These are phyloP conservation scores for Buceros bicornis DNA, from an alignment of 2,797 vertebrate genomes.

Conservation along the genomic window DNA sequence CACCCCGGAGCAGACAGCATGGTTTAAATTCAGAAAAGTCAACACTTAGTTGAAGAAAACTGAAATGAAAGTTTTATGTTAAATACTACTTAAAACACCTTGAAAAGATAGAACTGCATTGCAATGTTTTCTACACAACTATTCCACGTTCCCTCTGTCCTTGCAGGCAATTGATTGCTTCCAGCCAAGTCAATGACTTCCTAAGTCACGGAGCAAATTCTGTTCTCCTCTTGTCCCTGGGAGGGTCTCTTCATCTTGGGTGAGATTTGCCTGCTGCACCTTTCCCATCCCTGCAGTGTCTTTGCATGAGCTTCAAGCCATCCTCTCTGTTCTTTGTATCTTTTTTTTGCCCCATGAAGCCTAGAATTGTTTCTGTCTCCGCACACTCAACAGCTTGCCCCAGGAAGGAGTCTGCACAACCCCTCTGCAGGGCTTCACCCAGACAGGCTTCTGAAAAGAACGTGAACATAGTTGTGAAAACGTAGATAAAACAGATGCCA, in stretches of 20 bases:
- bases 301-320: not conserved
- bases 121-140: not conserved
- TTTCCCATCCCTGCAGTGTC: not conserved
- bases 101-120: not conserved
- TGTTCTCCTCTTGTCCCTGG: not conserved
- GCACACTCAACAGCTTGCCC: not conserved
- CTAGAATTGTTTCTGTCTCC: not conserved
- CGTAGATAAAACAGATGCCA: constrained; percentile 69
- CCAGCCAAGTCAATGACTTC: not conserved
- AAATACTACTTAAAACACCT: not conserved
- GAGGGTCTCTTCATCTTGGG: not conserved
- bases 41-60: not conserved
- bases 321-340: not conserved
- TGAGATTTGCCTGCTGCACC: not conserved
- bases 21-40: not conserved
- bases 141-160: not conserved
- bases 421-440: constrained; percentile 31
- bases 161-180: not conserved
- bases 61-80: not conserved
- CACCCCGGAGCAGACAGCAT: not conserved
- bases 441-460: constrained; percentile 45
- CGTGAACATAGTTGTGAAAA: constrained; percentile 52
- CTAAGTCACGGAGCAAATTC: not conserved
- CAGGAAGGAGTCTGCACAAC: constrained; percentile 1
- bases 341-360: not conserved